Evolutionary conservation across 2,797 vertebrate genomes (phyloP).

Genomic region (Pangasius larnaudii): DNA sequence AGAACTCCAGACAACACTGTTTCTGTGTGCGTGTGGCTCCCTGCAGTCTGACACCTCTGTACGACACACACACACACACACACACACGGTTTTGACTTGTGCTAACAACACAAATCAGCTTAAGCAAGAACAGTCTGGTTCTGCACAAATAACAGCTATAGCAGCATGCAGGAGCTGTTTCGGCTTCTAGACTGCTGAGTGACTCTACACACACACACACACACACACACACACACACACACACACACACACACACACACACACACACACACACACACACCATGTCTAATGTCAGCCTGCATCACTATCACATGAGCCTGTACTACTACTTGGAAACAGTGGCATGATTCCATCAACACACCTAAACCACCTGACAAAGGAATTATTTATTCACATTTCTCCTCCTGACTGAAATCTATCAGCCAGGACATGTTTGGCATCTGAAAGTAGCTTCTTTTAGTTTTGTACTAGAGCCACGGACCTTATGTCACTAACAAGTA

Average conservation of each 20-base stretch:
- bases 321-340: not conserved
- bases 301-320: not conserved
- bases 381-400: not conserved
- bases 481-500: not conserved
- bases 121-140: slow-evolving; percentile 6
- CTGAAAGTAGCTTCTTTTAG: not conserved
- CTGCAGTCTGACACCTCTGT: slow-evolving; percentile 32
- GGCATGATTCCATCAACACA: not conserved
- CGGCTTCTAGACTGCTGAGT: not conserved
- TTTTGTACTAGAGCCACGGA: not conserved
- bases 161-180: slow-evolving; percentile 36
- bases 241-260: not conserved
- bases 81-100: not conserved
- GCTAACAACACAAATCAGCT: not conserved
- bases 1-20: not conserved
- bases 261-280: slow-evolving; percentile 2
- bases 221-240: not conserved
- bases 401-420: not conserved
- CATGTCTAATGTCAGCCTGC: slow-evolving; percentile 22
- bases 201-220: not conserved
- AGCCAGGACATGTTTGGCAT: not conserved
- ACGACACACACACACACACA: slow-evolving; percentile 16
- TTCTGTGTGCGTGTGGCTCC: not conserved
- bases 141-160: slow-evolving; percentile 13
- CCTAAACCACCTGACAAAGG: not conserved